Conservation (phyloP, 1,140 invertebrate species). For the Bombyx mandarina region DNA sequence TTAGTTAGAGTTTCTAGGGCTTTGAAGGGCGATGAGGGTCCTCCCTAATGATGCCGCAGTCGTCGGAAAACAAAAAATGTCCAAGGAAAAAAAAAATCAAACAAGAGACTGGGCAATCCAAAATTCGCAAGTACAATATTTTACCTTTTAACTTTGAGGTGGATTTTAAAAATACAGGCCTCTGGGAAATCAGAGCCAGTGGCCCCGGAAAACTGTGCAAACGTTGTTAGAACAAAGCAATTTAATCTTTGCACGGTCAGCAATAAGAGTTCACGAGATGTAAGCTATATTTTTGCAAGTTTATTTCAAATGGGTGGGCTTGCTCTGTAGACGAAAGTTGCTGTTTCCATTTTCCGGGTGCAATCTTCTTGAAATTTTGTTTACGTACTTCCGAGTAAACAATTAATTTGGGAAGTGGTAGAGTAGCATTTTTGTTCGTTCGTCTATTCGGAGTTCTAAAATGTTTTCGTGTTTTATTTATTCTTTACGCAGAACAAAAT, state of each 20-base stretch:
- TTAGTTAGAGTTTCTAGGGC: conserved; percentile 13
- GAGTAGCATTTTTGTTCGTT: too few relatives aligned
- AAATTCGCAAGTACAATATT: conserved; percentile 33
- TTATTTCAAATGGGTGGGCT: conserved; percentile 9
- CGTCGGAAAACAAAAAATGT: conserved; percentile 14
- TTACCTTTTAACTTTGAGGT: conserved; percentile 32
- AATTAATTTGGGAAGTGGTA: conserved; percentile 15
- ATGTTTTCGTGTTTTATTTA: too few relatives aligned
- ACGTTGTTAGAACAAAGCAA: conserved; percentile 3
- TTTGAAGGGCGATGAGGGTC: conserved; percentile 9
- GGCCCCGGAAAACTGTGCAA: conserved; percentile 8
- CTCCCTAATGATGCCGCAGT: conserved; percentile 17
- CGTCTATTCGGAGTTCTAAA: too few relatives aligned
- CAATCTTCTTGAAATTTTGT: conserved; percentile 26
- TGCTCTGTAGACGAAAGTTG: conserved; percentile 9
- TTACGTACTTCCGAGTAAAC: conserved; percentile 16
- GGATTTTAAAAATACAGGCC: conserved; percentile 58
- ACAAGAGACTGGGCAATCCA: conserved; percentile 21
- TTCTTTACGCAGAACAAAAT: too few relatives aligned
- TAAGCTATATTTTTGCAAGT: conserved; percentile 3
- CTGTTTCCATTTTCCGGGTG: conserved; percentile 19
- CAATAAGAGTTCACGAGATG: conserved; percentile 2
- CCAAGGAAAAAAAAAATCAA: conserved; percentile 10
- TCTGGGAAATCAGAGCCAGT: conserved; percentile 55
- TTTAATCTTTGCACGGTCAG: conserved; percentile 4